These are phyloP conservation scores for Coracias cyanogaster DNA, from an alignment of 2,797 vertebrate genomes.

Conservation along the genomic window DNA sequence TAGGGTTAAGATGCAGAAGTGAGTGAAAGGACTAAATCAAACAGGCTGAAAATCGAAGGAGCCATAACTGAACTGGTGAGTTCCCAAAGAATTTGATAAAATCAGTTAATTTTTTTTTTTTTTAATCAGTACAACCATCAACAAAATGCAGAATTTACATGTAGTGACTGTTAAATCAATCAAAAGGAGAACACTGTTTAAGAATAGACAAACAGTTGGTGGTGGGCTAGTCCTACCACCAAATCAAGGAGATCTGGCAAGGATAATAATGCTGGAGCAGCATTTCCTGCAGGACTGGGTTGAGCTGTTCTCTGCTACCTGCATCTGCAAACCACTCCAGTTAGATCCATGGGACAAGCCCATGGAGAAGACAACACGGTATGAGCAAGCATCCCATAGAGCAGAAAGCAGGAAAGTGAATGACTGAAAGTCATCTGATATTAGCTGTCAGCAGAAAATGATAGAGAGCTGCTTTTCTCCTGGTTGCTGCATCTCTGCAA, in stretches of 20 bases:
- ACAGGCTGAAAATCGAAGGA: neutral
- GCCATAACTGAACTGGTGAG: neutral
- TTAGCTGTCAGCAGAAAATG: neutral
- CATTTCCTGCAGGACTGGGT: neutral
- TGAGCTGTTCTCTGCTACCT: neutral
- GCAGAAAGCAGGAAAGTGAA: neutral
- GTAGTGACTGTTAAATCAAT: neutral
- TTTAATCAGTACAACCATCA: neutral
- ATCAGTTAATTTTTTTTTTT: neutral
- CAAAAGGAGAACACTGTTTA: neutral
- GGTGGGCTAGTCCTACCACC: neutral
- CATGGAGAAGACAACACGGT: neutral
- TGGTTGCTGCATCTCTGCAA: neutral
- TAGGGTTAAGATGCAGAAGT: neutral
- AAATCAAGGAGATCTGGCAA: neutral
- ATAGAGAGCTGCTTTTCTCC: neutral
- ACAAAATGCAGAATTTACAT: neutral
- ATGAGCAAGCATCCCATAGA: neutral
- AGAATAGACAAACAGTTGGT: neutral
- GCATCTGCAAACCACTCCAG: neutral
- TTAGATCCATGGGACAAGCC: accelerated
- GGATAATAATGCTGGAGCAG: neutral
- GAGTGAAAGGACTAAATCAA: neutral
- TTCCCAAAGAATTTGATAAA: neutral
- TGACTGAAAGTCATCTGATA: neutral